Evolutionary conservation across 64 coral and sea anemone genomes (phyloP).

Genomic region (Pocillopora verrucosa): DNA sequence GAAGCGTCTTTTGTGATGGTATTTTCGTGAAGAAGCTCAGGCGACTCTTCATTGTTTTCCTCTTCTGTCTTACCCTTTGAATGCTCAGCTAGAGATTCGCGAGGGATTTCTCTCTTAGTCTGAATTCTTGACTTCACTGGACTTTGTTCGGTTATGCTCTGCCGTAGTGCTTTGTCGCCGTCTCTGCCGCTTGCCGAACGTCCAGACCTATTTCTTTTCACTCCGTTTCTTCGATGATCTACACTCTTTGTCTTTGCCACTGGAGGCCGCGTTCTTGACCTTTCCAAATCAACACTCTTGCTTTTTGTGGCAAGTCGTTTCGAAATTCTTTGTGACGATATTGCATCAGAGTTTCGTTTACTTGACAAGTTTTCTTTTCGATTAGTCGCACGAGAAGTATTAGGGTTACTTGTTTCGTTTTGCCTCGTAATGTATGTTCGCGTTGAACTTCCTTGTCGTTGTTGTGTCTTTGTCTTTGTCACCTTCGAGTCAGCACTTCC

Average conservation of each 20-base stretch:
- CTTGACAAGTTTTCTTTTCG: background rate
- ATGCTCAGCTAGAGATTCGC: background rate
- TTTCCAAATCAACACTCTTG: constrained; percentile 6
- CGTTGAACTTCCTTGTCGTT: background rate
- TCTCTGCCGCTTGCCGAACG: constrained; percentile 9
- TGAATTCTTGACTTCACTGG: background rate
- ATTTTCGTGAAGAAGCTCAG: background rate
- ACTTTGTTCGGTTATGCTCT: background rate
- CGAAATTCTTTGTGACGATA: background rate
- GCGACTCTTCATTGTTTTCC: background rate
- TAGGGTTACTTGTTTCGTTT: background rate
- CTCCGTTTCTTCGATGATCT: background rate
- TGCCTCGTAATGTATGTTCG: constrained; percentile 5
- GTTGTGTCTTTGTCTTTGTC: background rate
- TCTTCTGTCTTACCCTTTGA: background rate
- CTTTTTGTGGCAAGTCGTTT: constrained; percentile 4
- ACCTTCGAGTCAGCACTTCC: background rate
- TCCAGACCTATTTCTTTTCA: background rate
- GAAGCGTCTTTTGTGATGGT: background rate
- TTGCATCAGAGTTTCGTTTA: background rate
- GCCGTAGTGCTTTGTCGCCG: background rate
- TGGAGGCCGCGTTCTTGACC: background rate
- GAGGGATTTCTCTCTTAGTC: background rate
- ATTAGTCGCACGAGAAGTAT: background rate
- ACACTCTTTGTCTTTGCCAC: background rate